Base-by-base conservation (phyloP, 2,888 invertebrate species). In the Thereva nobilitata region DNA sequence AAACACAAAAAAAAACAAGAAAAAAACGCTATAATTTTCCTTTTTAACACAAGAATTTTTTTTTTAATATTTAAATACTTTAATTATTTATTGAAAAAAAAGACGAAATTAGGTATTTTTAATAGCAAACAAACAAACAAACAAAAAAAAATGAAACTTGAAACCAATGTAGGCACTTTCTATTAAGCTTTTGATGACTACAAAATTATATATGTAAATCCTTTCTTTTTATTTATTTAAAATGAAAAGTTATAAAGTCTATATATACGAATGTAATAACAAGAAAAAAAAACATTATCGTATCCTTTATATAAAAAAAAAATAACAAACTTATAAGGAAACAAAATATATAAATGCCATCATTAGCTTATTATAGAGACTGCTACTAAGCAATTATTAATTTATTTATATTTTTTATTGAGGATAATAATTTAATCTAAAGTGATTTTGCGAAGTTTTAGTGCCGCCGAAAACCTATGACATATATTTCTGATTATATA, bases 101-200 rank as follows among this genome's bases (percentile, higher is more conserved):
- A 66, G 45, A 23, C 23, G 9, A 66, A 66, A 12, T 12, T 44
- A 50, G 34, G 10, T 38, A 65, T 54, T 34, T 54, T 64, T 45
- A 45, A 38, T 47, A 12, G 23, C 23, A 23, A 23, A n/a, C 35
- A 59, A 59, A 45, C 35, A 42, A 4, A 56, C 34, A 59, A 9
- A n/a, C 10, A n/a, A 8, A 42, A 4, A 56, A 5, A 59, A 9
- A n/a, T 37, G 5, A 8, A 44, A 47, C 4, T 34, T 23, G 44
- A 44, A 49, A 59, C 38, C n/a, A 53, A 40, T 44, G 12, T 5
- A 4, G 47, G 23, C 67, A 68, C 68, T 68, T 68, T 68, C 68
- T 68, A 68, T 66, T 56, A 66, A 66, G 68, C 64, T 68, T 66
- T 50, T 44, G 40, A 68, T 68, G 64, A 44, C 12, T 56, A 23